Conservation (phyloP, 2,797 vertebrate genomes). For the Alouatta caraya region DNA sequence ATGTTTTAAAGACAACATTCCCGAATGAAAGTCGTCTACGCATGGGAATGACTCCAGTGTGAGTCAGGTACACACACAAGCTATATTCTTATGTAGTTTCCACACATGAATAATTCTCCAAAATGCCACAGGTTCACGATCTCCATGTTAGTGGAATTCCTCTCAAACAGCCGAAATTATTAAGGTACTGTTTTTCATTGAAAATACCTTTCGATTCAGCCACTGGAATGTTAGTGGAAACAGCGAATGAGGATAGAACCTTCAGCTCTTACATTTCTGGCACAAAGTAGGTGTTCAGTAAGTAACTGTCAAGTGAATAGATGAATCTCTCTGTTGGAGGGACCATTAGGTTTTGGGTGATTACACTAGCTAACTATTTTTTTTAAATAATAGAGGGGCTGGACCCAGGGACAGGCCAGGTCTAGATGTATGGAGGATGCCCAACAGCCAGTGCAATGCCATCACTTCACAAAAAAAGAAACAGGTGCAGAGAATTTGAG, state of each 20-base stretch:
- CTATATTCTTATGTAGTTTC: background rate
- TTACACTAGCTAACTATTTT: background rate
- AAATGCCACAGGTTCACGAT: no score
- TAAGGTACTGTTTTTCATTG: background rate
- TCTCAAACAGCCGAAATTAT: background rate
- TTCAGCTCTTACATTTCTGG: background rate
- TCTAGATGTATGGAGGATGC: accelerated
- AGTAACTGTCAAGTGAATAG: no score
- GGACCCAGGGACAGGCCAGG: no score
- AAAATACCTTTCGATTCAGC: background rate
- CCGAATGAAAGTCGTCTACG: accelerated
- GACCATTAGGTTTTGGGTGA: background rate
- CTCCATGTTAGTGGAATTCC: background rate
- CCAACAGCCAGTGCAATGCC: accelerated
- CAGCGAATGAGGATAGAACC: background rate
- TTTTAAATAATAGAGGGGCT: background rate
- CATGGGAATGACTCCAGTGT: accelerated
- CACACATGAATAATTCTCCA: background rate
- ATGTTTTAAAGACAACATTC: background rate
- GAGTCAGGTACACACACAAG: background rate
- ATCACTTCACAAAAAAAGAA: background rate
- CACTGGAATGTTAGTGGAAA: background rate
- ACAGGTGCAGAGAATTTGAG: background rate
- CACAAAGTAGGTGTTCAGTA: background rate
- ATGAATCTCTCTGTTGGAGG: no score